Percentiles rank a stretch among this genome's conserved stretches.
These are phyloP conservation scores for Pentalonia nigronervosa DNA, from an alignment of 1,140 invertebrate genomes.

Conservation along the genomic window DNA sequence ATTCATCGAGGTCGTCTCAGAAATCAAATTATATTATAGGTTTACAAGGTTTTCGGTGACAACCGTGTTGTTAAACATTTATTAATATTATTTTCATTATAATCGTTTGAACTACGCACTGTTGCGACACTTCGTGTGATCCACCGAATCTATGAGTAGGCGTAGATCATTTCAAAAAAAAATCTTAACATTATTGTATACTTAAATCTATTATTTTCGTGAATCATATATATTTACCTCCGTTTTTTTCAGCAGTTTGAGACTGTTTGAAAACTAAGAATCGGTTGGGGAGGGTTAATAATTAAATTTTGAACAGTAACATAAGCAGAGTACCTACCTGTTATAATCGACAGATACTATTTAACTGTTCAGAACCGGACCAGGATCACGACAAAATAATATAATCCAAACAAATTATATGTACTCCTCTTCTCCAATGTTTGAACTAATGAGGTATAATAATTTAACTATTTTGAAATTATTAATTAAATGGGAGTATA, in stretches of 20 bases:
- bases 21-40: neutral
- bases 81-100: neutral
- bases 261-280: no score
- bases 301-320: no score
- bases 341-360: neutral
- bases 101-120: neutral
- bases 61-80: neutral
- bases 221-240: no score
- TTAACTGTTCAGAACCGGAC: neutral
- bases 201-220: no score
- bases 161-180: no score
- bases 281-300: no score
- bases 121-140: neutral
- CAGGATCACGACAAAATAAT: neutral
- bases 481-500: neutral
- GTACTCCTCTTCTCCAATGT: neutral
- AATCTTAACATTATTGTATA: no score
- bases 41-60: neutral
- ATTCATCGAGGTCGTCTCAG: neutral
- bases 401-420: neutral
- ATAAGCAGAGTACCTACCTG: neutral
- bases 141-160: no score
- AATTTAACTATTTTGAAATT: neutral
- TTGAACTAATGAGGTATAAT: neutral
- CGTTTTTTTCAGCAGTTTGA: no score